Percentiles rank a stretch among this genome's conserved stretches.
These are phyloP conservation scores for Coecobrya sp. DNA, from an alignment of 2,888 invertebrate genomes.

Conservation along the genomic window DNA sequence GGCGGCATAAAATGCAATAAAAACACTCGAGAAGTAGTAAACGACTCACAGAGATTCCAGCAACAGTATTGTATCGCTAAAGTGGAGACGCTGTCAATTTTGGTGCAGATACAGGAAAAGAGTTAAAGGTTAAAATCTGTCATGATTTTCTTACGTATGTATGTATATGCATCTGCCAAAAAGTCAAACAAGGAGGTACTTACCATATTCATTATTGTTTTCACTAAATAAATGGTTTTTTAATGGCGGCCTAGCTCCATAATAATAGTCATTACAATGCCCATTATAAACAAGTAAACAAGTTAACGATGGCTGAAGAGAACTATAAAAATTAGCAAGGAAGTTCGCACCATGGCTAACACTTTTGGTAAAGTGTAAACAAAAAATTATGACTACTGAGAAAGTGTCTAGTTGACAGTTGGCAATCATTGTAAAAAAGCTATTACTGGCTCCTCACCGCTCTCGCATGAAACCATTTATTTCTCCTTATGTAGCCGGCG, in stretches of 20 bases:
- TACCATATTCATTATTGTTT: no score
- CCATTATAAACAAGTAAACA: no score
- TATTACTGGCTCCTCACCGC: background rate
- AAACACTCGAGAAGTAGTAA: no score
- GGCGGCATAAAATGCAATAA: no score
- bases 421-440: background rate
- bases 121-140: background rate
- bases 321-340: background rate
- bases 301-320: background rate
- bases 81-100: slow-evolving; percentile 5
- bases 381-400: background rate
- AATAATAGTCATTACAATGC: no score
- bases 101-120: background rate
- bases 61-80: background rate
- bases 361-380: background rate
- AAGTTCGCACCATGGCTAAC: background rate
- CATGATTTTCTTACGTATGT: background rate
- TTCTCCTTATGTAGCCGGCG: slow-evolving; percentile 1
- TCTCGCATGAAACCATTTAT: background rate
- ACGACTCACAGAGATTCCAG: slow-evolving; percentile 12
- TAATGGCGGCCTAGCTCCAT: no score
- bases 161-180: no score
- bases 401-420: background rate
- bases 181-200: no score
- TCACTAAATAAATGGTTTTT: no score